Evolutionary conservation across 2,113 vertebrate species (phyloP).

Genomic region (Cinclus mexicanus): DNA sequence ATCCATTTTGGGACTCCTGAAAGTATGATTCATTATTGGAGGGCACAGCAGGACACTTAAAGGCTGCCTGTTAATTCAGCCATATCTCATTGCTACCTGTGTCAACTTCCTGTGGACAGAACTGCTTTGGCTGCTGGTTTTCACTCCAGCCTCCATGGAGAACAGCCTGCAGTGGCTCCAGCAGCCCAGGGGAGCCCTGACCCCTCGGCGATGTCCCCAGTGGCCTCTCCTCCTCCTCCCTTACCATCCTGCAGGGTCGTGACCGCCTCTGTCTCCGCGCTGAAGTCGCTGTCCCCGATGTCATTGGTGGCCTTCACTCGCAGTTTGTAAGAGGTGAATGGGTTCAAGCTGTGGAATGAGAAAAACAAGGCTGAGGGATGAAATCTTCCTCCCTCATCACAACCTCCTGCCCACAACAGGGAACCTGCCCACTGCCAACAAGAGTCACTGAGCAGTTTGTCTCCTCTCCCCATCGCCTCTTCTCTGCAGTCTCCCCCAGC

Average conservation of each 20-base stretch:
- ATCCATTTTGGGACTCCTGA: slow-evolving; percentile 59
- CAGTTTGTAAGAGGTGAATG: slow-evolving; percentile 93
- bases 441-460: neutral
- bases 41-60: slow-evolving; percentile 22
- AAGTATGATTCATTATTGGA: slow-evolving; percentile 55
- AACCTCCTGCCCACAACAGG: neutral
- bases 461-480: neutral
- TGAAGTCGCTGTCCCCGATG: slow-evolving; percentile 90
- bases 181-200: neutral
- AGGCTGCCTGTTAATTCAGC: neutral
- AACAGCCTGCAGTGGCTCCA: neutral
- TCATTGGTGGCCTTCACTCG: slow-evolving; percentile 96
- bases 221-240: neutral
- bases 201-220: fast-evolving
- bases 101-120: neutral
- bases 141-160: neutral
- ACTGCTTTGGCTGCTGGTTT: neutral
- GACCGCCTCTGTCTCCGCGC: slow-evolving; percentile 85
- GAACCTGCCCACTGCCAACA: neutral
- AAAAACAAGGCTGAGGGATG: neutral
- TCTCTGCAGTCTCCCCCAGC: neutral
- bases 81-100: slow-evolving; percentile 17
- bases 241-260: slow-evolving; percentile 96
- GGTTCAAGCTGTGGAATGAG: slow-evolving; percentile 79
- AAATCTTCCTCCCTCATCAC: neutral